phyloP scores from a whole-genome alignment of 2,113 vertebrate species.

The Bos javanicus region DNA sequence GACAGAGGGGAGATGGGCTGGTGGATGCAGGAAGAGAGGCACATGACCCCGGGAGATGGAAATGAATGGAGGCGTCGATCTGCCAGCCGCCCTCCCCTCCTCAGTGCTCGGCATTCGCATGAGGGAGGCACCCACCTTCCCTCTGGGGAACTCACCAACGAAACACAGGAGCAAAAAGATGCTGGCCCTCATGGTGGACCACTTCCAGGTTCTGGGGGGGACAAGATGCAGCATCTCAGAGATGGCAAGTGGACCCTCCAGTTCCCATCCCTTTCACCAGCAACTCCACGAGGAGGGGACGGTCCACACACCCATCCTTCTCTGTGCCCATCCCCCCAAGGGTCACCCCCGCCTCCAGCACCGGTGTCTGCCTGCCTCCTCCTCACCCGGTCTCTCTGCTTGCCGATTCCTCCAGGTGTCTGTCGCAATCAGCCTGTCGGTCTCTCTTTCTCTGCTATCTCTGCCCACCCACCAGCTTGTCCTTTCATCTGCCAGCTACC shows the following conservation, averaged over 20 bases:
- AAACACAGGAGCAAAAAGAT: slow-evolving; percentile 41
- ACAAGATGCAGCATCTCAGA: background rate
- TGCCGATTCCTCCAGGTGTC: background rate
- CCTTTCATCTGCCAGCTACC: background rate
- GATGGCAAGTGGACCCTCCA: background rate
- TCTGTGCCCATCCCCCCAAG: background rate
- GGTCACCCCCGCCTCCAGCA: background rate
- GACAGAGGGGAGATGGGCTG: no score
- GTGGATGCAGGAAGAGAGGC: background rate
- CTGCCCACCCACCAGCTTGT: background rate
- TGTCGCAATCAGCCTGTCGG: background rate
- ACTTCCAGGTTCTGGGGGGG: background rate
- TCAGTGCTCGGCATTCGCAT: background rate
- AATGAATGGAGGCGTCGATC: background rate
- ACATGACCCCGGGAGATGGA: background rate
- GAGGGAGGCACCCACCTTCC: background rate
- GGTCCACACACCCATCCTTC: background rate
- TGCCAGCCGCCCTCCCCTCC: background rate
- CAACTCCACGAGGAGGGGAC: background rate
- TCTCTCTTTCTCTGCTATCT: background rate
- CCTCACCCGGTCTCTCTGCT: background rate
- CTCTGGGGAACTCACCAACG: slow-evolving; percentile 46
- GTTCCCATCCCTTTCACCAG: background rate
- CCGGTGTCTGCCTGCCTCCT: background rate
- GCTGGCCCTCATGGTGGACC: background rate